A percentile compares a stretch with the other conserved stretches of the same genome.
Evolutionary conservation across 2,888 invertebrate species (phyloP).

Genomic region (Lycophotia porphyrea): DNA sequence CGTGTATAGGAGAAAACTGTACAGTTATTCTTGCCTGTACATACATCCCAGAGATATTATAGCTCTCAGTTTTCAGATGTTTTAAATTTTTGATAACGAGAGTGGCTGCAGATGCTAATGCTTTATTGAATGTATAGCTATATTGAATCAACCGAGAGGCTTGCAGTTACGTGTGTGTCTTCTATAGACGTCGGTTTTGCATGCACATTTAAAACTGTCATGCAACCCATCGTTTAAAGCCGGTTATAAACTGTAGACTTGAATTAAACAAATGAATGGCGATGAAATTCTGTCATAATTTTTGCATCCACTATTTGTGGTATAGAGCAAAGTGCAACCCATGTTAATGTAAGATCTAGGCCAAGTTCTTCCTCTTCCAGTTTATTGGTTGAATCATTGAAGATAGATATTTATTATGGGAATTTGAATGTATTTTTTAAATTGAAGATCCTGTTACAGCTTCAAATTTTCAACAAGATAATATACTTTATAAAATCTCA

Average conservation of each 20-base stretch:
- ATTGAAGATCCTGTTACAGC: background rate
- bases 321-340: background rate
- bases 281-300: background rate
- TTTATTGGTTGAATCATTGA: background rate
- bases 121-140: background rate
- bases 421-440: background rate
- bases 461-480: background rate
- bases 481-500: background rate
- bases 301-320: background rate
- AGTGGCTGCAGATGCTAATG: background rate
- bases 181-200: background rate
- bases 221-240: background rate
- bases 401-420: background rate
- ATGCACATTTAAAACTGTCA: background rate
- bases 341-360: background rate
- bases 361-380: background rate
- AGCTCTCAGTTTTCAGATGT: background rate
- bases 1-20: background rate
- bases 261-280: background rate
- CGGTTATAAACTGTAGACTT: background rate
- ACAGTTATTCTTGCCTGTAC: background rate
- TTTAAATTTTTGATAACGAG: background rate
- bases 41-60: background rate
- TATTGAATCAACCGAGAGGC: background rate
- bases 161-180: background rate